These are phyloP conservation scores for Poliocrania exsul DNA, from an alignment of 2,797 vertebrate species.

Conservation along the genomic window DNA sequence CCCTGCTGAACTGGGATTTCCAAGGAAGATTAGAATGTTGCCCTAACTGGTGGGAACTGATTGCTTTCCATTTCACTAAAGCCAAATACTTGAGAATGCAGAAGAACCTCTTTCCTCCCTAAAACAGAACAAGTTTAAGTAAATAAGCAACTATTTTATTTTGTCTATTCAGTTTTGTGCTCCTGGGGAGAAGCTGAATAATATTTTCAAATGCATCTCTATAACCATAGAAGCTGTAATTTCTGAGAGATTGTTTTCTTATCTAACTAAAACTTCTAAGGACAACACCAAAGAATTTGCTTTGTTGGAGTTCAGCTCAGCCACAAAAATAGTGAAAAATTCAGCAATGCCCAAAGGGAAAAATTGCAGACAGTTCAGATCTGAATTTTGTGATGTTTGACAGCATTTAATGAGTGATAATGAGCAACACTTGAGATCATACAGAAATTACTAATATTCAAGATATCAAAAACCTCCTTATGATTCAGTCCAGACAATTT, in stretches of 20 bases:
- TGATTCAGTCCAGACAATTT: not conserved
- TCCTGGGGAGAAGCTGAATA: not conserved
- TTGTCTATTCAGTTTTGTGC: not conserved
- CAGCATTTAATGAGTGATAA: slow-evolving; percentile 25
- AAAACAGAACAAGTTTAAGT: not conserved
- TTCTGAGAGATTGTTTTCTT: not conserved
- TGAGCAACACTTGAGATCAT: not conserved
- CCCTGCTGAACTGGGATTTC: not conserved
- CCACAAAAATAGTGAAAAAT: not conserved
- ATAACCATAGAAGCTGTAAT: not conserved
- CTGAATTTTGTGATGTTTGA: slow-evolving; percentile 4
- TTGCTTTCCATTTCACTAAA: not conserved
- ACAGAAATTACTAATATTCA: not conserved
- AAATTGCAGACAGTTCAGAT: slow-evolving; percentile 7
- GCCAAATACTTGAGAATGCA: not conserved
- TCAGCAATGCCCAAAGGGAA: not conserved
- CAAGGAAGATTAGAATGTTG: not conserved
- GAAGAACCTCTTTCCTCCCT: not conserved
- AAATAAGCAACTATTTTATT: not conserved
- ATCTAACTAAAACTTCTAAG: slow-evolving; percentile 15
- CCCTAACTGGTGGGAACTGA: not conserved
- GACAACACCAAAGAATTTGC: not conserved
- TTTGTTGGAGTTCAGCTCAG: slow-evolving; percentile 2
- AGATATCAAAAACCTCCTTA: not conserved
- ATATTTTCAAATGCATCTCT: not conserved